A percentile compares a stretch with the other conserved stretches of the same genome.
These are phyloP conservation scores for Neolamprologus sp. DNA, from an alignment of 2,113 vertebrate genomes.

Conservation along the genomic window DNA sequence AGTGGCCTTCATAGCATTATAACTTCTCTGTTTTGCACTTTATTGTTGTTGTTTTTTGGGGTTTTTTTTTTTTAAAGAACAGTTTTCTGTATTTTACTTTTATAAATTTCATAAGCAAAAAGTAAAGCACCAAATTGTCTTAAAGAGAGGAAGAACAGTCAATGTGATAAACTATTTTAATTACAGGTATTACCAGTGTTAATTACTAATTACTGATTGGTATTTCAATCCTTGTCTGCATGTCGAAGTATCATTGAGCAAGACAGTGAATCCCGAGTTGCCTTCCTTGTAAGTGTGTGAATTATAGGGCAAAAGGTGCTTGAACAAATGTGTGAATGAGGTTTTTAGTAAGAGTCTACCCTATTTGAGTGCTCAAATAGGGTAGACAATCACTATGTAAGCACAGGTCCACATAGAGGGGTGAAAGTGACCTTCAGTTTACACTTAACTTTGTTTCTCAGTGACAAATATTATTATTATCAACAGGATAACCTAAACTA, in stretches of 20 bases:
- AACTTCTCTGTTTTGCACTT: not conserved
- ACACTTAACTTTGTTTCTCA: not conserved
- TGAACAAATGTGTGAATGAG: not conserved
- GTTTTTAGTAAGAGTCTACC: not conserved
- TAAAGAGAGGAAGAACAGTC: not conserved
- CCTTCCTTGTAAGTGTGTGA: not conserved
- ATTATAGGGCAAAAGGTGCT: not conserved
- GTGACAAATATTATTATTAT: not conserved
- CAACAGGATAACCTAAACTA: not conserved
- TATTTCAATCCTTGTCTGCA: not conserved
- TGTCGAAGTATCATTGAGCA: not conserved
- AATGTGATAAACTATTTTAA: not conserved
- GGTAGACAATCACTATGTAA: not conserved
- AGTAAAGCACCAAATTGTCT: not conserved
- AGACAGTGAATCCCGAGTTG: not conserved
- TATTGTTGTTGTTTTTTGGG: not conserved
- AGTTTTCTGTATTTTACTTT: not conserved
- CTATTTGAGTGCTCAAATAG: not conserved
- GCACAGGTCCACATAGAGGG: not conserved
- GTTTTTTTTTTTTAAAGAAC: not conserved
- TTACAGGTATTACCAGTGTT: not conserved
- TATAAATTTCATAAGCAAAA: not conserved
- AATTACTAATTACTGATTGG: not conserved
- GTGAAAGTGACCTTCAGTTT: not conserved
- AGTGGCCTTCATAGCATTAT: not conserved